phyloP scores from a whole-genome alignment of 2,888 invertebrate species.

The Creontiades dilutus region DNA sequence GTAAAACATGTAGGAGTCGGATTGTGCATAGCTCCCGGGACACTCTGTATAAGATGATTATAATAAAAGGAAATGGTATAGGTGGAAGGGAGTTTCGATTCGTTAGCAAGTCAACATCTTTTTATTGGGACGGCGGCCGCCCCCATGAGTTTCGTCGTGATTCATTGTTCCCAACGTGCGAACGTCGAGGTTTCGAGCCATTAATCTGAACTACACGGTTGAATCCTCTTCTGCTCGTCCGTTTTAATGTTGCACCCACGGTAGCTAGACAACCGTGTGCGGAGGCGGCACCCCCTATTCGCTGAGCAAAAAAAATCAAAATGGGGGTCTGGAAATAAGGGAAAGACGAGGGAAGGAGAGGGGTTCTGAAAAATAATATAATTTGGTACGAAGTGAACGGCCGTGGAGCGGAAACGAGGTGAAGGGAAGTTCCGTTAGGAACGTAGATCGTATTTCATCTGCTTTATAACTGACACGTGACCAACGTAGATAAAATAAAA shows the following conservation, averaged over 20 bases:
- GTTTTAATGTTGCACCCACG: constrained; percentile 27
- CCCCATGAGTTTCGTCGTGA: not conserved
- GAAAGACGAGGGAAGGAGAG: not conserved
- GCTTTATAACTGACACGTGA: constrained; percentile 37
- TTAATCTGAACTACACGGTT: constrained; percentile 43
- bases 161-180: constrained; percentile 35
- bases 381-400: constrained; percentile 27
- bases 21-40: too few relatives aligned
- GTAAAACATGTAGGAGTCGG: too few relatives aligned
- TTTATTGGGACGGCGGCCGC: too few relatives aligned
- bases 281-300: not conserved
- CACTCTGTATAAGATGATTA: too few relatives aligned
- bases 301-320: not conserved
- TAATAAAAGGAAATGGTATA: too few relatives aligned
- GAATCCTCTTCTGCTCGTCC: constrained; percentile 7
- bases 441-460: constrained; percentile 51
- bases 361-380: constrained; percentile 34
- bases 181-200: constrained; percentile 10
- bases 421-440: constrained; percentile 40
- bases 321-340: not conserved
- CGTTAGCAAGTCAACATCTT: too few relatives aligned
- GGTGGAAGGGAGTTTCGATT: too few relatives aligned
- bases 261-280: constrained; percentile 44
- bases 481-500: constrained; percentile 56
- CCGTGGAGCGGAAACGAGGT: constrained; percentile 42